Conservation (phyloP, 2,797 vertebrate genomes). For the Girardinus metallicus region DNA sequence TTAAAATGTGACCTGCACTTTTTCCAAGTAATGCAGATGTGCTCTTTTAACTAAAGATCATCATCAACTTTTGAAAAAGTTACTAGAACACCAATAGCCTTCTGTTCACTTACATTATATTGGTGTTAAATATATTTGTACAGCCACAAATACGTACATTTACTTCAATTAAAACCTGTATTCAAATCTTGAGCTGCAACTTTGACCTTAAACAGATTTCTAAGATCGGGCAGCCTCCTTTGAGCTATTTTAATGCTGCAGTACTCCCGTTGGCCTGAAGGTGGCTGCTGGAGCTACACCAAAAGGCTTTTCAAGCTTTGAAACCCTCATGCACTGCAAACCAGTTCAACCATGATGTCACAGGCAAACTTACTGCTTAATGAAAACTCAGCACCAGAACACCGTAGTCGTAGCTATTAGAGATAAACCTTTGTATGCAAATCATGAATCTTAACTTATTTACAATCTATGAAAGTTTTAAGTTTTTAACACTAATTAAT, state of each 20-base stretch:
- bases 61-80: neutral
- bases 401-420: neutral
- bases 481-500: neutral
- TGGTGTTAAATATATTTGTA: neutral
- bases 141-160: neutral
- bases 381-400: neutral
- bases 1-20: neutral
- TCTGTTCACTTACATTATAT: conserved; percentile 6
- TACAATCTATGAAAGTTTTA: neutral
- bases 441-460: neutral
- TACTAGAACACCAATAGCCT: neutral
- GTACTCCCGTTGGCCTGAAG: conserved; percentile 37
- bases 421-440: neutral
- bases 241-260: conserved; percentile 6
- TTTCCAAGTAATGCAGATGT: neutral
- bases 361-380: neutral
- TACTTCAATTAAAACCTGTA: neutral
- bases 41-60: neutral
- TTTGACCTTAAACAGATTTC: neutral
- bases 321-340: neutral
- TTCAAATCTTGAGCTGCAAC: neutral
- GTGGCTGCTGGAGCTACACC: conserved; percentile 40
- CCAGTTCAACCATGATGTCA: neutral
- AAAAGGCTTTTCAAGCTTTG: conserved; percentile 1
- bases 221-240: neutral